Evolutionary conservation across 2,113 vertebrate species (phyloP).

Genomic region (Calidris pygmaea): DNA sequence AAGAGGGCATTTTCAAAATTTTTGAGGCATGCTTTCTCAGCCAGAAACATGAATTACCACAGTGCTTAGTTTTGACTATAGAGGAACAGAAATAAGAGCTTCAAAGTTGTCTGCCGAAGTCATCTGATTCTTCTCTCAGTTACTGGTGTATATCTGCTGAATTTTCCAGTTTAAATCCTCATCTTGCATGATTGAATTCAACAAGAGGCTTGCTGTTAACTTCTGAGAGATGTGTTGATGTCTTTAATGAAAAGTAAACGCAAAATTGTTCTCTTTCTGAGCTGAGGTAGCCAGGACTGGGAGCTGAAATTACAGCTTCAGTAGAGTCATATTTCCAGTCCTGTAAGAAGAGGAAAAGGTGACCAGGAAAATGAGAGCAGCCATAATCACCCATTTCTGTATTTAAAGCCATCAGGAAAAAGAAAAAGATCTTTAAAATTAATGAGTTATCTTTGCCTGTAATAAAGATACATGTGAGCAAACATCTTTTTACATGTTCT

Average conservation of each 20-base stretch:
- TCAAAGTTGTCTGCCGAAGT: background rate
- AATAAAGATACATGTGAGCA: background rate
- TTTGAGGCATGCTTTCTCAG: background rate
- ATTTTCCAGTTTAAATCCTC: background rate
- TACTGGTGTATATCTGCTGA: background rate
- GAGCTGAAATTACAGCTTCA: constrained; percentile 24
- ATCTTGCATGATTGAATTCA: background rate
- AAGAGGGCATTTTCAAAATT: background rate
- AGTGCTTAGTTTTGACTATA: background rate
- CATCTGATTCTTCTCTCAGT: background rate
- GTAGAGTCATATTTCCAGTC: background rate
- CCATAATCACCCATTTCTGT: rapidly evolving
- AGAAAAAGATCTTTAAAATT: background rate
- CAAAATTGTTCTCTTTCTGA: background rate
- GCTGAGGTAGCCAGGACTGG: background rate
- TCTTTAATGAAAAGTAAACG: background rate
- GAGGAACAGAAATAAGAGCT: background rate
- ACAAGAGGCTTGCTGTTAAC: background rate
- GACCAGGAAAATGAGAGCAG: background rate
- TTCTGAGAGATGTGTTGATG: background rate
- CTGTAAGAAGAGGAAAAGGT: background rate
- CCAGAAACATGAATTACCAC: background rate
- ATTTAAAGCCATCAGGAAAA: background rate
- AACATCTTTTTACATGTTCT: background rate
- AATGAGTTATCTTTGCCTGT: background rate